phyloP scores from a whole-genome alignment of 2,888 invertebrate genomes.

The Lapara coniferarum region DNA sequence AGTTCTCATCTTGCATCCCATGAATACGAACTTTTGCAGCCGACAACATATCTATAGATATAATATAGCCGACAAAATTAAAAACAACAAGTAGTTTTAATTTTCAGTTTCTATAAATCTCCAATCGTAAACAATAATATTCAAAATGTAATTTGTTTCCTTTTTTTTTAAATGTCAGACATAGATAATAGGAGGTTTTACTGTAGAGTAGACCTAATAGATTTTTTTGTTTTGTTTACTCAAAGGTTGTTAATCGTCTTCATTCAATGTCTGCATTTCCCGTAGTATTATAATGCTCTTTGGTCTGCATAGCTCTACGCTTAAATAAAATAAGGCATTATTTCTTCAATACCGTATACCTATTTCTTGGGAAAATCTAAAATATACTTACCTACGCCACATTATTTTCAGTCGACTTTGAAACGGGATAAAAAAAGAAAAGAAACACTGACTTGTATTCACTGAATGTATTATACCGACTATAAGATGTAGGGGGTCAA shows the following conservation, averaged over 20 bases:
- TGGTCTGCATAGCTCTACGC: not conserved
- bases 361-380: too few relatives aligned
- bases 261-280: not conserved
- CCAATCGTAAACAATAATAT: not conserved
- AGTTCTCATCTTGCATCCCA: conserved; percentile 86
- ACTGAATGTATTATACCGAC: too few relatives aligned
- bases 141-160: not conserved
- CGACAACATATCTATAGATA: conserved; percentile 69
- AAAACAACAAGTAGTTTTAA: not conserved
- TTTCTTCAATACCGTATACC: too few relatives aligned
- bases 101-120: not conserved
- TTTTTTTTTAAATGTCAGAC: not conserved
- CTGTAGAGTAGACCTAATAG: not conserved
- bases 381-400: too few relatives aligned
- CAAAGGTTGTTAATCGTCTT: not conserved
- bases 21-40: conserved; percentile 84
- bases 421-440: too few relatives aligned
- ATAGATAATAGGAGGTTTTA: not conserved
- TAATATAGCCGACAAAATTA: not conserved
- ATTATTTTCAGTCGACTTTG: too few relatives aligned
- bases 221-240: not conserved
- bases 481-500: not conserved
- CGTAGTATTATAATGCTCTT: too few relatives aligned
- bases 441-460: too few relatives aligned
- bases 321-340: too few relatives aligned